A percentile compares a stretch with the other conserved stretches of the same genome.
These are phyloP conservation scores for Trichopria drosophilae DNA, from an alignment of 2,888 invertebrate species.

Conservation along the genomic window DNA sequence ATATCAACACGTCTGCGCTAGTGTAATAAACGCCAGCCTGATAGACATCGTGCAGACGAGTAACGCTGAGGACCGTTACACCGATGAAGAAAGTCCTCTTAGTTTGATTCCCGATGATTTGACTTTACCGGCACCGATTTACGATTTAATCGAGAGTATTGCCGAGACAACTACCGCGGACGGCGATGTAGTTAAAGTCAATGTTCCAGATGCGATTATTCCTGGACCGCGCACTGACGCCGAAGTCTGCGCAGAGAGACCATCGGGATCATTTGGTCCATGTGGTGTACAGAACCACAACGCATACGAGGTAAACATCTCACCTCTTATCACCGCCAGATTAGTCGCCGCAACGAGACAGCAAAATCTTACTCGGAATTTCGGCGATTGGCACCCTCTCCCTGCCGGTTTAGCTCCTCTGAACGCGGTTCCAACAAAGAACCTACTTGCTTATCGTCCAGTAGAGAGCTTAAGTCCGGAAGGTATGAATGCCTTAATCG, in stretches of 20 bases:
- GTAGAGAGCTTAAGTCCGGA: no score
- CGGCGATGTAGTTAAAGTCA: background rate
- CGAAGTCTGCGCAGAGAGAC: background rate
- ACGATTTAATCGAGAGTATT: slow-evolving; percentile 1
- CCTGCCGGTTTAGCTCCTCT: background rate
- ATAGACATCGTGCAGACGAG: slow-evolving; percentile 17
- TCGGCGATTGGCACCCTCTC: slow-evolving; percentile 7
- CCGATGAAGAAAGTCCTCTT: slow-evolving; percentile 12
- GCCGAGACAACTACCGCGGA: background rate
- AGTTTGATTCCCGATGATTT: slow-evolving; percentile 12
- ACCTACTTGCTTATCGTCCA: background rate
- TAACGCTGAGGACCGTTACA: slow-evolving; percentile 22
- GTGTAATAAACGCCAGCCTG: slow-evolving; percentile 13
- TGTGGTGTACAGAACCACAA: slow-evolving; percentile 4
- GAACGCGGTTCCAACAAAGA: background rate
- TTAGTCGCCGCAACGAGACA: slow-evolving; percentile 1
- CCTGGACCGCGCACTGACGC: background rate
- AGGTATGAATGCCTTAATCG: no score
- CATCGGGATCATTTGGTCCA: slow-evolving; percentile 8
- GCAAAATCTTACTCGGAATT: background rate
- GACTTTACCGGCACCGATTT: background rate
- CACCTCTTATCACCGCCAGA: slow-evolving; percentile 6
- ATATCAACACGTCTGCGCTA: slow-evolving; percentile 17
- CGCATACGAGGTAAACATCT: slow-evolving; percentile 12
- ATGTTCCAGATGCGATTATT: slow-evolving; percentile 1